Evolutionary conservation across 2,113 vertebrate genomes (phyloP).

Genomic region (Anolis sagrei): DNA sequence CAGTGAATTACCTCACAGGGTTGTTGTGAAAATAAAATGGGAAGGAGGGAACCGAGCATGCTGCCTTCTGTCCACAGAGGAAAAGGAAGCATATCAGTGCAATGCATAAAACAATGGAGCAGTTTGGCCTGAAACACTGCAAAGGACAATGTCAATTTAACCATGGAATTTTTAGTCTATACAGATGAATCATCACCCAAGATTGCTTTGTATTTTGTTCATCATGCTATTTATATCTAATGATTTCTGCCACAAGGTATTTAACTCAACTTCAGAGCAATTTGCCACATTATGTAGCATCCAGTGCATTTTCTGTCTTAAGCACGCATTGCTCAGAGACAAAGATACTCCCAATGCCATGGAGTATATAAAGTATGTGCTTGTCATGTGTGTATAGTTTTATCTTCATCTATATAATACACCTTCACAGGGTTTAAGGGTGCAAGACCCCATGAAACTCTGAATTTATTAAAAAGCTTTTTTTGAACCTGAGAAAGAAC

Average conservation of each 20-base stretch:
- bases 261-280: neutral
- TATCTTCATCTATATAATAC: neutral
- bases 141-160: neutral
- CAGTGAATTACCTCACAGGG: neutral
- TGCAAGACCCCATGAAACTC: no score
- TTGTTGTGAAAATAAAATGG: neutral
- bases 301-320: neutral
- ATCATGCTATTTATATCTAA: constrained; percentile 6
- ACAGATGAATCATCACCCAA: neutral
- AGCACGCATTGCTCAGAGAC: neutral
- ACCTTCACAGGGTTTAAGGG: no score
- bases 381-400: neutral
- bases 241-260: neutral
- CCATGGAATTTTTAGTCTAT: neutral
- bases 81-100: neutral
- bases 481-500: no score
- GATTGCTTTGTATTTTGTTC: neutral
- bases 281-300: neutral
- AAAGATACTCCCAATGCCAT: neutral
- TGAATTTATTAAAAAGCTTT: no score
- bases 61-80: neutral
- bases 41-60: neutral
- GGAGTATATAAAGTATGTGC: neutral
- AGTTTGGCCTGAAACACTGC: neutral
- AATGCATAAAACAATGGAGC: neutral